phyloP scores from a whole-genome alignment of 2,113 vertebrate genomes.

The Callocephalon fimbriatum region DNA sequence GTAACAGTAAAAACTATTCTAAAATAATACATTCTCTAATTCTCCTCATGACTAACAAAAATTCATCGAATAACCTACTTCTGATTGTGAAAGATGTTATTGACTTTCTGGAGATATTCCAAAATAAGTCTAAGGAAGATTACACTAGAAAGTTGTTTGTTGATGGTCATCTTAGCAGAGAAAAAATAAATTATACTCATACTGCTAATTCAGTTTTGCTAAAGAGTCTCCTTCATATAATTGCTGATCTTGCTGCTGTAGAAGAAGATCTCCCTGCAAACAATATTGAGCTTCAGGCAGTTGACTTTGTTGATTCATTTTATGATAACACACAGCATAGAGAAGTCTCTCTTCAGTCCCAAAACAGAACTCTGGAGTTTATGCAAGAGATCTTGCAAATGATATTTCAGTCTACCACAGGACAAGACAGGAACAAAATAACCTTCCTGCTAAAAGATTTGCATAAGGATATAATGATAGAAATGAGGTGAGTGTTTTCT shows the following conservation, averaged over 20 bases:
- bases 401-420: background rate
- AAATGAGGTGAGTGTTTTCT: slow-evolving; percentile 62
- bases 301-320: slow-evolving; percentile 31
- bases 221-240: background rate
- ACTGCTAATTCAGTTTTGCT: slow-evolving; percentile 6
- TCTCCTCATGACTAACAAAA: background rate
- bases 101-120: slow-evolving; percentile 21
- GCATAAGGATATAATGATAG: background rate
- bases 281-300: background rate
- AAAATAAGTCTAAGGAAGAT: background rate
- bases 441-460: slow-evolving; percentile 8
- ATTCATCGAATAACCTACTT: background rate
- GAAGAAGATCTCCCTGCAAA: background rate
- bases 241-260: background rate
- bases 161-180: background rate
- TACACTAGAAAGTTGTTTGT: background rate
- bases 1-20: background rate
- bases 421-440: background rate
- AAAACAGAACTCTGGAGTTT: background rate
- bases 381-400: slow-evolving; percentile 14
- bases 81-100: background rate
- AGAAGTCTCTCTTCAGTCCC: background rate
- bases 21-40: background rate
- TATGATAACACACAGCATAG: background rate
- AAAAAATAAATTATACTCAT: background rate